Evolutionary conservation across 2,113 vertebrate species (phyloP).

Genomic region (Acanthochromis polyacanthus): DNA sequence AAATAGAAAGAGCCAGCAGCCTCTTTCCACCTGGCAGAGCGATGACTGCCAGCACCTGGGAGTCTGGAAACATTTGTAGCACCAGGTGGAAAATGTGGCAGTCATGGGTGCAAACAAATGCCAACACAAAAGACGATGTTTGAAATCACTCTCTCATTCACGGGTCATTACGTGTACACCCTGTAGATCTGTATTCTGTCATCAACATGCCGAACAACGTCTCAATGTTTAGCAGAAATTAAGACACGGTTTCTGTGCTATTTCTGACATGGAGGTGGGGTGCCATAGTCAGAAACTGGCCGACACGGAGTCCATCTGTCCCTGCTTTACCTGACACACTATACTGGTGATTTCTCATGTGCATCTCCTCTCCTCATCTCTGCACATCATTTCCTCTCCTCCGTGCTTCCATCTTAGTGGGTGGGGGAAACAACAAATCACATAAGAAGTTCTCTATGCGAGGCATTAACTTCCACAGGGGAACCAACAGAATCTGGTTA

Average conservation of each 20-base stretch:
- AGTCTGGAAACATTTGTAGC: background rate
- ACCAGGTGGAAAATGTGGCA: background rate
- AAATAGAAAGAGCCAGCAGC: no score
- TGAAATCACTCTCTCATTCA: no score
- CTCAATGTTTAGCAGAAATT: background rate
- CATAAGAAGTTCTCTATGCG: conserved; percentile 35
- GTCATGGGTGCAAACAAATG: background rate
- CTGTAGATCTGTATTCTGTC: no score
- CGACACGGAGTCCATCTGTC: conserved; percentile 14
- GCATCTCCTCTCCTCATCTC: conserved; percentile 21
- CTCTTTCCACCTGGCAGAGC: background rate
- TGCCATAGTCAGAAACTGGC: background rate
- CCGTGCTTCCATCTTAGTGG: conserved; percentile 34
- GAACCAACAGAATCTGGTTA: conserved; percentile 47
- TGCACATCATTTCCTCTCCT: conserved; percentile 49
- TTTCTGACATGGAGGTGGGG: background rate
- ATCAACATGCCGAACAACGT: no score
- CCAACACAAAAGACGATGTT: no score
- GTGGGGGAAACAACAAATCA: conserved; percentile 49
- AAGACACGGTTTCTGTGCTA: background rate
- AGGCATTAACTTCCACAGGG: conserved; percentile 46
- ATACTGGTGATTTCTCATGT: background rate
- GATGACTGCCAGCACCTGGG: background rate
- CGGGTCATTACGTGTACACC: no score
- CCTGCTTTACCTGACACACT: conserved; percentile 27